Base-by-base conservation (phyloP, 92 coral and sea anemone genomes). In the Palythoa grandis region DNA sequence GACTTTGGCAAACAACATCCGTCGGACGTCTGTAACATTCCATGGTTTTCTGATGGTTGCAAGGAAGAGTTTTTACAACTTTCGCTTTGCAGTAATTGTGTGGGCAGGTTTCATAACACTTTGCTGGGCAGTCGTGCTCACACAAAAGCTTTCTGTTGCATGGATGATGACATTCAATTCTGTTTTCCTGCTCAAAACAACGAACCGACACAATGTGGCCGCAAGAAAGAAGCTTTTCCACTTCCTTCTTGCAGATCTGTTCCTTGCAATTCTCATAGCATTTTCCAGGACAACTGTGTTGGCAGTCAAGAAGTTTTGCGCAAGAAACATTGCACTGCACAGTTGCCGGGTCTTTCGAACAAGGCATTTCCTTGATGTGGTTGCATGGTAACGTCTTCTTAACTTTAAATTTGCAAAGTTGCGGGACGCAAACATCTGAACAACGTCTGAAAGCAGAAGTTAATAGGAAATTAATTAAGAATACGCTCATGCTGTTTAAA, bases 31-130 rank as follows among this genome's bases (percentile, higher is more conserved):
- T 35, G 70, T 68, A 52, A 53, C 94, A 93, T 65, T 76, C 63
- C 87, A 93, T 74, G 56, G 56, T 38, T 52, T 85, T 52, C 56
- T 75, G 72, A 77, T 94, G 97, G 58, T 90, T 92, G 84, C 97
- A 94, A 10, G 92, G 85, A 0, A 94, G 84, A 35, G 87, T 87
- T 71, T 92, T 92, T 17, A n/a, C 70, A 52, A 92, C 90, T 48
- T 7, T 74, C 24, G 40, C 53, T 35, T n/a, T 48, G 57, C 78
- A 74, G 86, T 86, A 19, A 37, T 37, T 10, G 54, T 40, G 74
- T 71, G 86, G 52, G 40, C 90, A 87, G 70, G 63, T n/a, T 53
- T 87, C 80, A 52, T 84, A 72, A 50, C 90, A 87, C 56, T 77
- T 22, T 1, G 76, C 85, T 47, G 87, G 86, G 72, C 96, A 93